phyloP scores from a whole-genome alignment of 2,888 invertebrate species.

The Oegoconia quadripuncta region DNA sequence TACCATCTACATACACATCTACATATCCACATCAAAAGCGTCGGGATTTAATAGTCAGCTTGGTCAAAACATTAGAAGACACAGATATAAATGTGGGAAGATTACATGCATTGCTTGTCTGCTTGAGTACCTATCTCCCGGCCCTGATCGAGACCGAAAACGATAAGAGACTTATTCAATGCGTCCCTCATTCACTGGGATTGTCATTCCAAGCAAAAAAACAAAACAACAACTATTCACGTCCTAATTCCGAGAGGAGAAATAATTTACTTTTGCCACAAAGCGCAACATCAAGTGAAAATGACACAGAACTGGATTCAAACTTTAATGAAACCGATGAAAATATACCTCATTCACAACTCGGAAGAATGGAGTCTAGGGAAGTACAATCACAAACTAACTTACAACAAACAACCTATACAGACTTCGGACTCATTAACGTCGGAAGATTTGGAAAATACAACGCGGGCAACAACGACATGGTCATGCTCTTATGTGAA shows the following conservation, averaged over 20 bases:
- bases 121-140: not conserved
- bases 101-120: too few relatives aligned
- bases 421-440: constrained; percentile 1
- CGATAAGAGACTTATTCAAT: not conserved
- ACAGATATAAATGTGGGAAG: too few relatives aligned
- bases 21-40: too few relatives aligned
- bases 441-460: constrained; percentile 2
- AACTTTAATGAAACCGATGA: too few relatives aligned
- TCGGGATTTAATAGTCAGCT: too few relatives aligned
- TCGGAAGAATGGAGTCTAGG: constrained; percentile 5
- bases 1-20: too few relatives aligned
- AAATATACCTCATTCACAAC: too few relatives aligned
- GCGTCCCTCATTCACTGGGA: not conserved
- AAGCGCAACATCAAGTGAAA: not conserved
- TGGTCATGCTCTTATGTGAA: constrained; percentile 8
- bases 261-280: constrained; percentile 1
- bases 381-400: constrained; percentile 2
- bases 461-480: constrained; percentile 5
- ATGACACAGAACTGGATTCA: too few relatives aligned
- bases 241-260: not conserved
- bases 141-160: not conserved
- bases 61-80: too few relatives aligned
- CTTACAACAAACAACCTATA: constrained; percentile 4
- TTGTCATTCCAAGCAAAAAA: not conserved
- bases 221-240: not conserved